phyloP scores from a whole-genome alignment of 2,888 invertebrate species.

The Tetropium fuscum region DNA sequence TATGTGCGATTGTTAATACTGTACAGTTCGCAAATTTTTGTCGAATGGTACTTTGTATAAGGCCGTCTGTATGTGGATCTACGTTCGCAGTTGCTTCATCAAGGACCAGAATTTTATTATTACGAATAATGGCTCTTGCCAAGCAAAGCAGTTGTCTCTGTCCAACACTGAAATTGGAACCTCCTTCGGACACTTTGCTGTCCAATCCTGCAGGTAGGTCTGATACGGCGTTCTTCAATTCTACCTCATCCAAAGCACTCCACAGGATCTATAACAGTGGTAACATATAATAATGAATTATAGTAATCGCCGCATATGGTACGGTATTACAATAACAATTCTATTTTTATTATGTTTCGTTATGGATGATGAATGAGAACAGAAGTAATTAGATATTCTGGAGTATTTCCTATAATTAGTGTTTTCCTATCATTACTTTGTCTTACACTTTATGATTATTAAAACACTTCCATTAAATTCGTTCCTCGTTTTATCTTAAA shows the following conservation, averaged over 20 bases:
- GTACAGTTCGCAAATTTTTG: slow-evolving; percentile 82
- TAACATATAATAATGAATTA: not conserved
- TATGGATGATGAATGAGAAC: too few species aligned
- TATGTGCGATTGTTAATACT: slow-evolving; percentile 86
- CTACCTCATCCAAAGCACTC: slow-evolving; percentile 85
- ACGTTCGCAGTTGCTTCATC: slow-evolving; percentile 88
- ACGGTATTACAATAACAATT: too few species aligned
- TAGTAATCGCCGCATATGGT: not conserved
- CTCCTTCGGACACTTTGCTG: slow-evolving; percentile 81
- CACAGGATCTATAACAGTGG: slow-evolving; percentile 70
- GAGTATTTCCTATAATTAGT: too few species aligned
- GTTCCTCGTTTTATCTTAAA: too few species aligned
- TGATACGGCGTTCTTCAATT: slow-evolving; percentile 72
- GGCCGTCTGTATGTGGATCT: slow-evolving; percentile 80
- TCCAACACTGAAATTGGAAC: slow-evolving; percentile 61
- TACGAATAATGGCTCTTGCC: slow-evolving; percentile 72
- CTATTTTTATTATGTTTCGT: too few species aligned
- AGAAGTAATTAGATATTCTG: too few species aligned
- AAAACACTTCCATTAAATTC: too few species aligned
- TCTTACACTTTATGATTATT: too few species aligned
- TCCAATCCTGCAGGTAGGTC: slow-evolving; percentile 70
- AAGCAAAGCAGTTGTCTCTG: slow-evolving; percentile 79
- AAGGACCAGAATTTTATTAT: slow-evolving; percentile 57
- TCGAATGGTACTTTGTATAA: slow-evolving; percentile 83
- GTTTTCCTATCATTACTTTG: too few species aligned